A percentile compares a stretch with the other conserved stretches of the same genome.
These are phyloP conservation scores for Passer domesticus DNA, from an alignment of 2,113 vertebrate genomes.

Conservation along the genomic window DNA sequence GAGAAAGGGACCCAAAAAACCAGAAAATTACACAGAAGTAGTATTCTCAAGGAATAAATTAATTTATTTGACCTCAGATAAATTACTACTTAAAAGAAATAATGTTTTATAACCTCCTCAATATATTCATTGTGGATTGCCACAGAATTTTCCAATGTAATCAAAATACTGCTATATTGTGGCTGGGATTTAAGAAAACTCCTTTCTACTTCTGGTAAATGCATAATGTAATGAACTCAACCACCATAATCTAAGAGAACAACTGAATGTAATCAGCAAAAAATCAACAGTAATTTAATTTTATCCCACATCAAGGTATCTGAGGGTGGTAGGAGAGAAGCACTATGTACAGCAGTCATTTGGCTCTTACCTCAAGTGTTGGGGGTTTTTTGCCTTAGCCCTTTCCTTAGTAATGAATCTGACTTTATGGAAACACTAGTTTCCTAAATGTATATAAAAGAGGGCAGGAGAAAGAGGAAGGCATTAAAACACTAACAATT, in stretches of 20 bases:
- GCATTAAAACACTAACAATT: neutral
- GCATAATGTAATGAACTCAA: neutral
- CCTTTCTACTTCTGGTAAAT: neutral
- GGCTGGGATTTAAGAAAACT: neutral
- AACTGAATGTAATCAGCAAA: neutral
- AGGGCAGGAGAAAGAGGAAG: neutral
- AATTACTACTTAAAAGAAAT: neutral
- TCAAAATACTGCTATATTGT: neutral
- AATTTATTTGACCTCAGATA: neutral
- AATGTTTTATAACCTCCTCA: neutral
- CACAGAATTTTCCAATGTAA: neutral
- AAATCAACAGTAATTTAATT: constrained; percentile 32
- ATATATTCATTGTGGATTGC: neutral
- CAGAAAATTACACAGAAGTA: neutral
- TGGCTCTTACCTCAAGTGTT: neutral
- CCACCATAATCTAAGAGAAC: neutral
- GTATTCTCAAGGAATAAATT: neutral
- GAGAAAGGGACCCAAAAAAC: neutral
- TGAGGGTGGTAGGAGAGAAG: neutral
- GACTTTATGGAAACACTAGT: neutral
- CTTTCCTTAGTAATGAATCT: neutral
- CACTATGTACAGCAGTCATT: neutral
- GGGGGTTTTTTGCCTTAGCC: neutral
- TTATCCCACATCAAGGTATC: neutral
- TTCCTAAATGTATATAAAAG: neutral